Evolutionary conservation across 2,797 vertebrate genomes (phyloP).

Genomic region (Zenarchopterus dispar): DNA sequence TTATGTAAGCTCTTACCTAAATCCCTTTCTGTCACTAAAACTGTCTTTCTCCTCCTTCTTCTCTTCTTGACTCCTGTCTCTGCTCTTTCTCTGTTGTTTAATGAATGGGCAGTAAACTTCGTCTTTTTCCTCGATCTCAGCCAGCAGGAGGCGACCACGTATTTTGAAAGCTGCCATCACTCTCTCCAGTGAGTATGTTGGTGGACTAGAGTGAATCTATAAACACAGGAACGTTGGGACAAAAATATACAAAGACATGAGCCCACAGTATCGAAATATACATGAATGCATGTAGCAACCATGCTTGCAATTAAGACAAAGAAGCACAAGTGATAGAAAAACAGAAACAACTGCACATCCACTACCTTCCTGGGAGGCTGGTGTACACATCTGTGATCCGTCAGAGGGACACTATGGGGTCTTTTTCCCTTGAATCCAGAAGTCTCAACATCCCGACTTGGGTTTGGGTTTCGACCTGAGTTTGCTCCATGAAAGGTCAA

Average conservation of each 20-base stretch:
- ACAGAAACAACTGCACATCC: neutral
- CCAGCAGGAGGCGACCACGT: slow-evolving; percentile 84
- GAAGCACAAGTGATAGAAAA: neutral
- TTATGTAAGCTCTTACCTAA: slow-evolving; percentile 75
- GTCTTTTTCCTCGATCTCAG: slow-evolving; percentile 87
- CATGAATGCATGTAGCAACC: neutral
- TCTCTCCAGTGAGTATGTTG: slow-evolving; percentile 81
- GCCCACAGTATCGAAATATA: neutral
- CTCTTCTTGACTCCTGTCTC: slow-evolving; percentile 63
- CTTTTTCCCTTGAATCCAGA: slow-evolving; percentile 63
- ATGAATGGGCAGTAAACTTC: slow-evolving; percentile 81
- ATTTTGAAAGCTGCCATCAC: slow-evolving; percentile 88
- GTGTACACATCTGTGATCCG: slow-evolving; percentile 52
- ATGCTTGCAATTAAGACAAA: neutral
- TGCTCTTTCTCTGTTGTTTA: slow-evolving; percentile 64
- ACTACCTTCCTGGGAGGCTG: slow-evolving; percentile 81
- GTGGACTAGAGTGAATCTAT: slow-evolving; percentile 83
- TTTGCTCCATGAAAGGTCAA: slow-evolving; percentile 56
- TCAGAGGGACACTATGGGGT: slow-evolving; percentile 83
- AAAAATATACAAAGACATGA: slow-evolving; percentile 13
- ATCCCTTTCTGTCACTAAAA: slow-evolving; percentile 51
- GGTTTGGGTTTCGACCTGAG: too few relatives aligned
- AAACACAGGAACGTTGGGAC: slow-evolving; percentile 35
- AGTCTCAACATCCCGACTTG: slow-evolving; percentile 52
- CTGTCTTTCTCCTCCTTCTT: slow-evolving; percentile 33